Evolutionary conservation across 1,140 invertebrate species (phyloP).

Genomic region (Cydia strobilella): DNA sequence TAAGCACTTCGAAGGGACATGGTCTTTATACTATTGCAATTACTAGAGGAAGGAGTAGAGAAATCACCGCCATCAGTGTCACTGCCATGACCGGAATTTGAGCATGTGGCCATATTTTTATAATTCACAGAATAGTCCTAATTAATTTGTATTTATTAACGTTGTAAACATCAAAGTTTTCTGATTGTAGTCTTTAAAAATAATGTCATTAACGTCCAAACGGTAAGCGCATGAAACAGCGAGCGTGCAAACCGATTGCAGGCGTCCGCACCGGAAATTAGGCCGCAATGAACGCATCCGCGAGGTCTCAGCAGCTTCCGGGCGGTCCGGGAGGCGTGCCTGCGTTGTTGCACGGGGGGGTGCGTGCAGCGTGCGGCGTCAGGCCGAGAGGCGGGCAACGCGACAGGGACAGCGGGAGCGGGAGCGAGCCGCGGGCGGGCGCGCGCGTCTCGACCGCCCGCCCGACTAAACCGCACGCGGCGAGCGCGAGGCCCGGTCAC

Average conservation of each 20-base stretch:
- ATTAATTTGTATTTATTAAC: background rate
- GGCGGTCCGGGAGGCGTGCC: conserved; percentile 54
- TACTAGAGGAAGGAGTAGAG: background rate
- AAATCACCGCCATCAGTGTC: conserved; percentile 21
- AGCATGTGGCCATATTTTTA: conserved; percentile 5
- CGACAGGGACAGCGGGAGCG: conserved; percentile 35
- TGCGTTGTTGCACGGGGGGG: conserved; percentile 38
- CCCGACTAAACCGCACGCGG: conserved; percentile 44
- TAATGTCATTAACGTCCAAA: background rate
- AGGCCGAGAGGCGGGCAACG: conserved; percentile 38
- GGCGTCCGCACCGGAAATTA: conserved; percentile 53
- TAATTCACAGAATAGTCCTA: background rate
- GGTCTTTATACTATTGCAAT: conserved; percentile 10
- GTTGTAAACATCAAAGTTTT: background rate
- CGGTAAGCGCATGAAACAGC: background rate
- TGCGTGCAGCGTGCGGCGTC: conserved; percentile 42
- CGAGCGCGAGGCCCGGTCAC: conserved; percentile 15
- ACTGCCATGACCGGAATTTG: conserved; percentile 19
- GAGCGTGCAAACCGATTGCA: conserved; percentile 37
- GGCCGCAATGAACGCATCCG: conserved; percentile 64
- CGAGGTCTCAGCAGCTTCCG: conserved; percentile 62
- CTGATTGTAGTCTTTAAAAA: background rate
- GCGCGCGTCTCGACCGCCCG: conserved; percentile 50
- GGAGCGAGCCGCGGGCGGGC: conserved; percentile 46
- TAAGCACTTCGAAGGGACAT: conserved; percentile 44